Evolutionary conservation across 1,140 invertebrate species (phyloP), one percentile per base, ranked within the genome.

Genomic region (Drosophila varians): DNA sequence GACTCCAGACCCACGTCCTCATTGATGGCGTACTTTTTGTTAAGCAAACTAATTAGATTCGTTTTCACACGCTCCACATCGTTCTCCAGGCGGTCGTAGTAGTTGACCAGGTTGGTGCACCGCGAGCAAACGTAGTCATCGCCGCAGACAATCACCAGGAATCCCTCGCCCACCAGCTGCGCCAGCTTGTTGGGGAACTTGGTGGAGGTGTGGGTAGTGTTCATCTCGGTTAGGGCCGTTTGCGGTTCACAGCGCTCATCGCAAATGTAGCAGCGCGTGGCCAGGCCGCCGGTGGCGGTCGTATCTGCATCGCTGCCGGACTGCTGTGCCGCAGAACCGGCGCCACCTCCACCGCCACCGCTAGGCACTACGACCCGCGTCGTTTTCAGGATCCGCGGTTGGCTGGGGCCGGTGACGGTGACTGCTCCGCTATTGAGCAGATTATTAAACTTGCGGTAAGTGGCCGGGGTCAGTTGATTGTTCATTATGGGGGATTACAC

Each of bases 171-270:
- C 38, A 91, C 88, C 26, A 91, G 57, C 49, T 90, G 88, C 2
- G 89, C 90, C 51, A 91, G 69, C 74, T 91, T 91, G 47, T 91
- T 91, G 21, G 90, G 90, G 19, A 91, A 88, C 55, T 91, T 91
- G 46, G 90, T 91, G 16, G 77, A 65, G 11, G 90, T 88, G 55
- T 89, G 82, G 36, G 86, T 77, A 49, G 90, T 91, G 16, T 53
- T 66, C 71, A 90, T 88, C 4, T 91, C 90, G 4, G 89, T 89
- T 0, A 91, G 46, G 3, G 68, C 47, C n/a, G 89, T 82, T 26
- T 87, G 74, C 21, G 73, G 56, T 34, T 90, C 55, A 28, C 36
- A 84, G 11, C 23, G 53, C 42, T 91, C 90, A 48, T 91, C 90
- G 64, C 90, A 91, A 8, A 91, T 79, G 48, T 91, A 91, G 38